These are phyloP conservation scores for Drosophila micromelanica DNA, from an alignment of 1,140 invertebrate genomes.

Conservation along the genomic window DNA sequence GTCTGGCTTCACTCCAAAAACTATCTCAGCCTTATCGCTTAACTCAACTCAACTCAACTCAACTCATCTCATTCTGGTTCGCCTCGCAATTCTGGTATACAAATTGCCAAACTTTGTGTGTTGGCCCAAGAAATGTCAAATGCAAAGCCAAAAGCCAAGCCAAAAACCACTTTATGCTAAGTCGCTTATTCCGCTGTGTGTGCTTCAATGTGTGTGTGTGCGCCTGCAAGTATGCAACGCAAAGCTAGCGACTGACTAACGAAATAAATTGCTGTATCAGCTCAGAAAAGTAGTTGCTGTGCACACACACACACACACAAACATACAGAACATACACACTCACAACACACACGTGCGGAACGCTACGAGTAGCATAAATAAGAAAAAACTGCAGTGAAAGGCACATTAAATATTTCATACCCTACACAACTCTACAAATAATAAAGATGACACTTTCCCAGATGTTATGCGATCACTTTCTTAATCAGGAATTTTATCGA, in stretches of 20 bases:
- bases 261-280: slow-evolving; percentile 72
- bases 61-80: slow-evolving; percentile 15
- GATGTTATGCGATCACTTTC: too few species aligned
- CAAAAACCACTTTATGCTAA: slow-evolving; percentile 56
- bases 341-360: slow-evolving; percentile 7
- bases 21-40: slow-evolving; percentile 11
- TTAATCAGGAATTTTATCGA: too few species aligned
- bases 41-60: slow-evolving; percentile 8
- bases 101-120: slow-evolving; percentile 53
- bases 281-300: slow-evolving; percentile 52
- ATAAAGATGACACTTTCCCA: too few species aligned
- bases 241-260: slow-evolving; percentile 50
- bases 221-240: slow-evolving; percentile 35
- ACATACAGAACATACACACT: not conserved
- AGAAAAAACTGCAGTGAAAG: not conserved
- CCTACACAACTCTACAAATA: not conserved
- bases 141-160: slow-evolving; percentile 56
- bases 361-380: slow-evolving; percentile 8
- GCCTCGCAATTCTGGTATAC: slow-evolving; percentile 32
- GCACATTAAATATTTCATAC: slow-evolving; percentile 6
- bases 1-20: slow-evolving; percentile 30
- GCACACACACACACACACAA: slow-evolving; percentile 17
- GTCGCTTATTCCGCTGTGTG: slow-evolving; percentile 47
- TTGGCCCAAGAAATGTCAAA: slow-evolving; percentile 54
- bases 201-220: slow-evolving; percentile 15